These are phyloP conservation scores for Acanthoscelides obtectus DNA, from an alignment of 2,888 invertebrate genomes.

Conservation along the genomic window DNA sequence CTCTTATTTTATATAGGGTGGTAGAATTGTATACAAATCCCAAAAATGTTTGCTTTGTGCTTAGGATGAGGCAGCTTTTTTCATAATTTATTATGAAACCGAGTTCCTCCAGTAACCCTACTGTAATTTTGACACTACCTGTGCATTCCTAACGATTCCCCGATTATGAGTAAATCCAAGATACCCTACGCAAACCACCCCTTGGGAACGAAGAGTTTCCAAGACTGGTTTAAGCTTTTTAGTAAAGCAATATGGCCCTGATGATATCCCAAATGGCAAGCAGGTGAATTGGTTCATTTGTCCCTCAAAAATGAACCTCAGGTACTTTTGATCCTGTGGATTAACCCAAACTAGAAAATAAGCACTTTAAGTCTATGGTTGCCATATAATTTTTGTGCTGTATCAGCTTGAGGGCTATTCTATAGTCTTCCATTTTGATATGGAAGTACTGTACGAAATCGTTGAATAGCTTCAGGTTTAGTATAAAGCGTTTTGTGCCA, in stretches of 20 bases:
- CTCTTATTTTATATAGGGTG: slow-evolving; percentile 7
- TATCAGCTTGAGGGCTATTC: no score
- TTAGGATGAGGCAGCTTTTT: slow-evolving; percentile 19
- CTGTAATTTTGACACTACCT: not conserved
- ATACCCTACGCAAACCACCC: slow-evolving; percentile 18
- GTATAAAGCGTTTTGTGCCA: slow-evolving; percentile 21
- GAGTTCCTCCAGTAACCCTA: slow-evolving; percentile 9
- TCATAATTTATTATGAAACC: slow-evolving; percentile 23
- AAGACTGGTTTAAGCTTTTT: slow-evolving; percentile 26
- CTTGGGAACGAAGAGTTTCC: slow-evolving; percentile 11
- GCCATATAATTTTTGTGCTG: no score
- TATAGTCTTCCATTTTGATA: slow-evolving; percentile 30
- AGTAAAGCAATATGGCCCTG: slow-evolving; percentile 27
- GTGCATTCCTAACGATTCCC: slow-evolving; percentile 7
- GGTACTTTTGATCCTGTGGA: slow-evolving; percentile 15
- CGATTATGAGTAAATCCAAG: slow-evolving; percentile 23
- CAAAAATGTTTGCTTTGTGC: slow-evolving; percentile 15
- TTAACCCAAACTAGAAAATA: slow-evolving; percentile 20
- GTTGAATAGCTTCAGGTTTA: slow-evolving; percentile 25
- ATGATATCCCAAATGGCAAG: slow-evolving; percentile 16
- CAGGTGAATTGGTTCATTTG: slow-evolving; percentile 25
- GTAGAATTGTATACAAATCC: slow-evolving; percentile 20
- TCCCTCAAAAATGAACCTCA: slow-evolving; percentile 22
- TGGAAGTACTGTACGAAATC: slow-evolving; percentile 21
- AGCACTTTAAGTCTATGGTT: no score